Base-by-base conservation (phyloP, 2,113 vertebrate species). In the Bombycilla garrulus region DNA sequence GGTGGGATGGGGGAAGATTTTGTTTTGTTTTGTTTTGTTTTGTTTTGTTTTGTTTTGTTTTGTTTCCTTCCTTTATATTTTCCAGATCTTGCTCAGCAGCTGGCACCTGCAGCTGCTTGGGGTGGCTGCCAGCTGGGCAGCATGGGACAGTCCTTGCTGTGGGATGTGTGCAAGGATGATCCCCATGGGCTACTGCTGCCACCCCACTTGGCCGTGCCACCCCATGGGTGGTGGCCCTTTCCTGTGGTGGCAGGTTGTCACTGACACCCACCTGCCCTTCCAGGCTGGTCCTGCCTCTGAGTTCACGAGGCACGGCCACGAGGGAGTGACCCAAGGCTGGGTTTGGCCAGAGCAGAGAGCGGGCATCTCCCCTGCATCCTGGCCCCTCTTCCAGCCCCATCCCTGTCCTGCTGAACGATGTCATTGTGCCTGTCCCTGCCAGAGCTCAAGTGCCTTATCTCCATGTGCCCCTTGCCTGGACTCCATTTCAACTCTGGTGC, bases 21-120 rank as follows among this genome's bases (percentile, higher is more conserved):
- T 15, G 85, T 88, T 88, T 92, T 82, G 20, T 78, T 91, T 94
- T 87, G 62, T 60, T 94, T 67, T 72, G 12, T 89, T 97, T 97
- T n/a, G n/a, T 29, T 93, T 95, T 15, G 85, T 88, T 88, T 92
- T 82, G 20, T 78, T 91, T 94, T 87, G 62, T 60, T 94, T 67
- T 72, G 12, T 89, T 97, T 97, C 15, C 31, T 81, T 93, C 72
- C 64, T 91, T 90, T 92, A 3, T 65, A 13, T 78, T 88, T 86
- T 90, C 53, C 69, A 78, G 38, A 2, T 19, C n/a, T 77, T 31
- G 44, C 72, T 89, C 42, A 74, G 60, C 82, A 81, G 61, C 72
- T 35, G 48, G 58, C n/a, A 72, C 50, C 5, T 17, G 31, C 38
- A 45, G 81, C 88, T 70, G 70, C 79, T 81, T 6, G 21, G 70